Base-by-base conservation (phyloP, 2,113 vertebrate species). In the Neopipo cinnamomea region DNA sequence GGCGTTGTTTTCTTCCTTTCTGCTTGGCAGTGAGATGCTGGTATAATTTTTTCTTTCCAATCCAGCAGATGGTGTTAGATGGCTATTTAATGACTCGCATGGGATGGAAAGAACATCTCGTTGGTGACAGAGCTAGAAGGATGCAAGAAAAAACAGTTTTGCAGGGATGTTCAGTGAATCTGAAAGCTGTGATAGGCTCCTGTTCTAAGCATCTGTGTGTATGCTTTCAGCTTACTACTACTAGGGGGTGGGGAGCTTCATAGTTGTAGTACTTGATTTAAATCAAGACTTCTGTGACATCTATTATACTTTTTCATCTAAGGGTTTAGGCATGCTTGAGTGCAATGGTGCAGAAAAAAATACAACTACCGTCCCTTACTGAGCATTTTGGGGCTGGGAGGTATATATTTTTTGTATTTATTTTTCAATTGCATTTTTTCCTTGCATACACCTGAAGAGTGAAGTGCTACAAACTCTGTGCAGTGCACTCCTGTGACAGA, bases 61-160 rank as follows among this genome's bases (percentile, higher is more conserved):
- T 81, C 96, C 95, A 96, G 95, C 90, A 97, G 96, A 92, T 97
- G 97, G 97, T 95, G 97, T 96, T 96, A 96, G 95, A 91, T 63
- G 81, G 95, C 94, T 94, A 75, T 82, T 95, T 88, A 88, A 97
- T 95, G 90, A 82, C 62, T 96, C 8, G 5, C 85, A 72, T 20
- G 49, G 74, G 65, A 85, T 12, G 6, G 75, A 80, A 94, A 91
- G 65, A 82, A 33, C 50, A 75, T 72, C 74, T 50, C 74, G 2
- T 22, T 85, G 33, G 61, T 56, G 61, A 28, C 2, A 44, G 65
- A 89, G 22, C 47, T 42, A 67, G 81, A 93, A 82, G 61, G 35
- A 56, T 66, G 56, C 59, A 88, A 79, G 56, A 37, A 46, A 12
- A 46, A 63, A n/a, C 13, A 41, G 46, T 49, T 96, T 70, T 87